Conservation (phyloP, 2,113 vertebrate genomes). For the Sprattus sprattus region DNA sequence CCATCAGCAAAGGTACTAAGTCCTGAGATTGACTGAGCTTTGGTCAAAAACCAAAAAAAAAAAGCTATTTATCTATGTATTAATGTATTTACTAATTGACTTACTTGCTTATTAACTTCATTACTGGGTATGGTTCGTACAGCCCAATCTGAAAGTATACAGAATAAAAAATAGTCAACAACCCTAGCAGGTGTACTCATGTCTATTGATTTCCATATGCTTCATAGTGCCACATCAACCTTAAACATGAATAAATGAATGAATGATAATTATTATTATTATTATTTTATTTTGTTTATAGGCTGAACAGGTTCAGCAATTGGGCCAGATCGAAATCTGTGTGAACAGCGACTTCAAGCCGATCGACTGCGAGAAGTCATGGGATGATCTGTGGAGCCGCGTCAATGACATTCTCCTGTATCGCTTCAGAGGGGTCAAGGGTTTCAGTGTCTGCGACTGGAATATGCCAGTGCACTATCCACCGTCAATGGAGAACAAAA, state of each 20-base stretch:
- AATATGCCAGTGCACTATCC: slow-evolving; percentile 50
- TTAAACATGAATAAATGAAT: too few species aligned
- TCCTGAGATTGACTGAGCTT: background rate
- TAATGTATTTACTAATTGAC: background rate
- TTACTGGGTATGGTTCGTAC: too few species aligned
- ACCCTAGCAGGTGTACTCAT: too few species aligned
- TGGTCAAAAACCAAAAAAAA: background rate
- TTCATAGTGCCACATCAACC: too few species aligned
- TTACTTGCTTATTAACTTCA: background rate
- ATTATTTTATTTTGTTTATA: slow-evolving; percentile 17
- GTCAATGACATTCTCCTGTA: slow-evolving; percentile 13
- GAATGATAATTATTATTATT: background rate
- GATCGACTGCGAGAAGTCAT: slow-evolving; percentile 39
- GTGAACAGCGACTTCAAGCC: slow-evolving; percentile 49
- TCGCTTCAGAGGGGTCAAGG: background rate
- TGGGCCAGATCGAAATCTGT: slow-evolving; percentile 61
- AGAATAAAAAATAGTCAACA: too few species aligned
- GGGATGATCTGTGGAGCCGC: background rate
- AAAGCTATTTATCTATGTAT: background rate
- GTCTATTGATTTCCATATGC: too few species aligned
- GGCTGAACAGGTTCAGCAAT: slow-evolving; percentile 39
- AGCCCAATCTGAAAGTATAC: too few species aligned
- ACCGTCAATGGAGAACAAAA: background rate
- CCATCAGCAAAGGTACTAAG: slow-evolving; percentile 39
- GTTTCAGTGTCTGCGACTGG: slow-evolving; percentile 44